phyloP scores from a whole-genome alignment of 1,140 invertebrate genomes.

The Ceratitis capitata region DNA sequence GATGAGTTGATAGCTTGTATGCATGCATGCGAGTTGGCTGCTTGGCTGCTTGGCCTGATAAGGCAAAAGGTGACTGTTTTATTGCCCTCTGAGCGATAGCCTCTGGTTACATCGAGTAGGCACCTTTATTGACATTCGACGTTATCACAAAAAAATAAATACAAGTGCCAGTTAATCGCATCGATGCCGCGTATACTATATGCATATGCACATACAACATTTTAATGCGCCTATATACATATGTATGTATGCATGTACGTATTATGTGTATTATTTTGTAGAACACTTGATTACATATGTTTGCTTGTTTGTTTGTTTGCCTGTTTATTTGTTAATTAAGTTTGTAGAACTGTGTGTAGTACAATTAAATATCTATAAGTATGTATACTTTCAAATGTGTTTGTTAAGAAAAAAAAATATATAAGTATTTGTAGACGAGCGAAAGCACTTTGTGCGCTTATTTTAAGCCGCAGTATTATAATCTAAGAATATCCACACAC shows the following conservation, averaged over 20 bases:
- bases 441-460: neutral
- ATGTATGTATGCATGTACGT: neutral
- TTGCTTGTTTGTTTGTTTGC: neutral
- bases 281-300: neutral
- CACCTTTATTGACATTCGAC: constrained; percentile 35
- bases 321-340: no score
- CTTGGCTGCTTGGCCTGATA: constrained; percentile 29
- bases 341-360: no score
- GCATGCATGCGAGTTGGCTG: neutral
- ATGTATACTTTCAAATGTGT: no score
- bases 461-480: neutral
- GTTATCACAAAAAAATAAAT: constrained; percentile 15
- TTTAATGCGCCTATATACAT: neutral
- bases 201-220: no score
- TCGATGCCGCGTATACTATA: neutral
- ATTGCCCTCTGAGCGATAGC: constrained; percentile 26
- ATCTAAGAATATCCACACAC: neutral
- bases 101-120: constrained; percentile 16
- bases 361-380: neutral
- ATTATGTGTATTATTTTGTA: neutral
- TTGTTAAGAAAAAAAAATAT: no score
- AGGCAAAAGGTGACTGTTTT: constrained; percentile 32
- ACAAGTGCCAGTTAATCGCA: neutral
- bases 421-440: neutral
- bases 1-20: neutral